Conservation (phyloP, 2,797 vertebrate genomes). For the Threskiornis aethiopicus region DNA sequence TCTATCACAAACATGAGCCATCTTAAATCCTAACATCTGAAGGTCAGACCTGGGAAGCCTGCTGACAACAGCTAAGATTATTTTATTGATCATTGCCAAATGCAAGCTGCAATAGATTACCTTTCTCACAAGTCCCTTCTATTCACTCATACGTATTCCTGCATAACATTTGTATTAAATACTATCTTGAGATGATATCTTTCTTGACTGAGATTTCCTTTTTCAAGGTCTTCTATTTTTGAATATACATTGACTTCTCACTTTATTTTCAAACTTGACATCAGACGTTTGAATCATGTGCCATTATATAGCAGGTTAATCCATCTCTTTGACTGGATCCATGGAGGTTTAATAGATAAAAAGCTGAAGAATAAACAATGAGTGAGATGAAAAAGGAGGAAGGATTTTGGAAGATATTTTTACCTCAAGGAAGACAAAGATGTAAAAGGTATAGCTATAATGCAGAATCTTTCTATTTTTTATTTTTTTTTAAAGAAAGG, state of each 20-base stretch:
- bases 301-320: slow-evolving; percentile 21
- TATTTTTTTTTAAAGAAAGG: neutral
- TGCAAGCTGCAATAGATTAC: neutral
- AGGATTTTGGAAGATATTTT: neutral
- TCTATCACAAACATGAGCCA: neutral
- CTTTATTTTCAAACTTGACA: slow-evolving; percentile 18
- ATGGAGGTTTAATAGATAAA: slow-evolving; percentile 39
- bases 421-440: neutral
- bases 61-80: neutral
- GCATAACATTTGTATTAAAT: slow-evolving; percentile 6
- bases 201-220: slow-evolving; percentile 4
- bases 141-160: neutral
- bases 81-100: slow-evolving; percentile 1
- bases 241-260: neutral
- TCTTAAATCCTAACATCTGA: neutral
- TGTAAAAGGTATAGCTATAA: neutral
- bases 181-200: neutral
- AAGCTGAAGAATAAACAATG: slow-evolving; percentile 27
- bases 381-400: neutral
- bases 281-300: neutral
- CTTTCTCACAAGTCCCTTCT: neutral
- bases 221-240: slow-evolving; percentile 34
- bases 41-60: neutral
- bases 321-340: slow-evolving; percentile 37
- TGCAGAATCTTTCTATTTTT: neutral